phyloP scores from a whole-genome alignment of 2,797 vertebrate genomes.

The Macrochelys suwanniensis region DNA sequence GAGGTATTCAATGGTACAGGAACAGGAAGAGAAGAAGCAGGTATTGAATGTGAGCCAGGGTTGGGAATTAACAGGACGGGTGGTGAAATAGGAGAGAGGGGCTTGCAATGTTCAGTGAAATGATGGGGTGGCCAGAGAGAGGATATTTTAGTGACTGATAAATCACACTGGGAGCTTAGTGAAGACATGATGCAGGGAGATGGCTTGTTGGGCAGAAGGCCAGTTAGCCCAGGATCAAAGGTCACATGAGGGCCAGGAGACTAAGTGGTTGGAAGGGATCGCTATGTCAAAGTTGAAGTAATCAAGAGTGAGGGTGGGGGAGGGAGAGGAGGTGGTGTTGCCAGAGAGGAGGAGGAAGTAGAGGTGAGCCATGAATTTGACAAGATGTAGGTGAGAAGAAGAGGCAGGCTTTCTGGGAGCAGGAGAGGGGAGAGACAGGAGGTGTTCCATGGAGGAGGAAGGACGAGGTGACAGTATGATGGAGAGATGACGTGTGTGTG shows the following conservation, averaged over 20 bases:
- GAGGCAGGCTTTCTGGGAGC: neutral
- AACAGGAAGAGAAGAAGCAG: neutral
- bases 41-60: rapidly evolving
- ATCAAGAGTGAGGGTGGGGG: neutral
- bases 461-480: neutral
- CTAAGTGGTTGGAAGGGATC: neutral
- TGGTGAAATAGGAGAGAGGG: neutral
- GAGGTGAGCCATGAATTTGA: neutral
- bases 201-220: neutral
- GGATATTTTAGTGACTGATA: neutral
- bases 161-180: neutral
- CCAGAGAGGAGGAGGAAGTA: neutral
- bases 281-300: neutral
- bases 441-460: neutral
- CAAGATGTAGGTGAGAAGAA: neutral
- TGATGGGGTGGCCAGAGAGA: too few species aligned
- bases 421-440: neutral
- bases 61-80: too few species aligned
- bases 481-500: neutral
- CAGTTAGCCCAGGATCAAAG: neutral
- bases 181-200: neutral
- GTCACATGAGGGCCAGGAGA: neutral
- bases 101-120: neutral
- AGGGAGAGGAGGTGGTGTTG: neutral
- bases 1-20: neutral